Conservation (phyloP, 37 sponge, comb jelly and placozoan genomes). For the Ephydatia muelleri region DNA sequence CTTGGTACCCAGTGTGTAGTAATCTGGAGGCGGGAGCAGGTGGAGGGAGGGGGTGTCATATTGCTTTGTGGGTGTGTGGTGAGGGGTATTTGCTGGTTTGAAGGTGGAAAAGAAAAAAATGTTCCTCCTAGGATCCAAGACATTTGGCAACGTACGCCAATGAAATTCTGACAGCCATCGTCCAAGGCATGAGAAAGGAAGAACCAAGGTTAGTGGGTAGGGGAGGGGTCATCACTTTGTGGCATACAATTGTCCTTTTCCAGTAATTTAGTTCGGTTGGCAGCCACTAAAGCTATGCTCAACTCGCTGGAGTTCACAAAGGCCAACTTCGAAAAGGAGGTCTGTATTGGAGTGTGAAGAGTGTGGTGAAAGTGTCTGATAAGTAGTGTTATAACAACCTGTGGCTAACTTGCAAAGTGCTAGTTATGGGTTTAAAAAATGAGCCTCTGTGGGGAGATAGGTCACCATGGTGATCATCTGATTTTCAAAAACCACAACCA, state of each 20-base stretch:
- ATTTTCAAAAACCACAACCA: background rate
- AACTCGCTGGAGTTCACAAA: constrained; percentile 96
- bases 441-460: background rate
- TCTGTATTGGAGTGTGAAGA: constrained; percentile 2
- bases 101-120: constrained; percentile 4
- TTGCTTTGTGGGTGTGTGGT: constrained; percentile 30
- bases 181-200: constrained; percentile 98
- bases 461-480: background rate
- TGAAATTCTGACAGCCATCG: constrained; percentile 93
- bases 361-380: background rate
- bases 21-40: background rate
- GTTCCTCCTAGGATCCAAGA: constrained; percentile 31
- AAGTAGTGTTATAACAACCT: background rate
- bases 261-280: constrained; percentile 81
- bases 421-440: too few species aligned
- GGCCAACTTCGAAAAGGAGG: constrained; percentile 96
- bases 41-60: background rate
- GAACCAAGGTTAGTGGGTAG: constrained; percentile 73
- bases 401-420: background rate
- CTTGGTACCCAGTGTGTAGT: too few species aligned
- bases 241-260: background rate
- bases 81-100: background rate
- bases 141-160: constrained; percentile 72
- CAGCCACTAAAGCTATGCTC: constrained; percentile 90
- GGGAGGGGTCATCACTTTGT: background rate